Base-by-base conservation (phyloP, 2,113 vertebrate species). In the Archocentrus centrarchus region DNA sequence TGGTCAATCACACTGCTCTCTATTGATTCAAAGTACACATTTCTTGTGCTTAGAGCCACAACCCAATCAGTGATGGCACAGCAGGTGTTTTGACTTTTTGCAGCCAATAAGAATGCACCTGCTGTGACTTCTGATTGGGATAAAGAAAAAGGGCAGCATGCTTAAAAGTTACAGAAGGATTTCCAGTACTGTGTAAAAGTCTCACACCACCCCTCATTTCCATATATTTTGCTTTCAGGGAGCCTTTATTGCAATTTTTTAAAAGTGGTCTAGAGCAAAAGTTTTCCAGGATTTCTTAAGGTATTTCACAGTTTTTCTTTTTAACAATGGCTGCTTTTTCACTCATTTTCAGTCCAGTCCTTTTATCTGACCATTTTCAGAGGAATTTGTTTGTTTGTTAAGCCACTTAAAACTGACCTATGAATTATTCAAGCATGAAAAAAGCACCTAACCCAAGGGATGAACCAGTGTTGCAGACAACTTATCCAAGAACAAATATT, bases 41-140 rank as follows among this genome's bases (percentile, higher is more conserved):
- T 6, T 44, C 47, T 41, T 83, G 62, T 30, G 44, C 18, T 30
- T 32, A 3, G 4, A 47, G 73, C 62, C 35, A 6, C n/a, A 30
- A 7, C 37, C 35, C 60, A 59, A 59, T 82, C 75, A 63, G 50
- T 24, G 63, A 73, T 59, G 68, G 58, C 66, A 70, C 58, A 37
- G 76, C 3, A 35, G 82, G 68, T 70, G 58, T 80, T 62, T 24
- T 63, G 64, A 27, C 27, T 82, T 79, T 7, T 7, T n/a, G 32
- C 24, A 57, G 77, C 10, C 41, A n/a, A 20, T 59, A 35, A 75
- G 32, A 66, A 75, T 75, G 6, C 59, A 50, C 37, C 53, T 66
- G 50, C 50, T 59, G 76, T 17, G 41, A 50, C 57, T 37, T 80
- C 11, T 81, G 73, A 83, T 30, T 78, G 59, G 41, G 41, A 63